These are phyloP conservation scores for Papilio demoleus DNA, from an alignment of 2,888 invertebrate species.

Conservation along the genomic window DNA sequence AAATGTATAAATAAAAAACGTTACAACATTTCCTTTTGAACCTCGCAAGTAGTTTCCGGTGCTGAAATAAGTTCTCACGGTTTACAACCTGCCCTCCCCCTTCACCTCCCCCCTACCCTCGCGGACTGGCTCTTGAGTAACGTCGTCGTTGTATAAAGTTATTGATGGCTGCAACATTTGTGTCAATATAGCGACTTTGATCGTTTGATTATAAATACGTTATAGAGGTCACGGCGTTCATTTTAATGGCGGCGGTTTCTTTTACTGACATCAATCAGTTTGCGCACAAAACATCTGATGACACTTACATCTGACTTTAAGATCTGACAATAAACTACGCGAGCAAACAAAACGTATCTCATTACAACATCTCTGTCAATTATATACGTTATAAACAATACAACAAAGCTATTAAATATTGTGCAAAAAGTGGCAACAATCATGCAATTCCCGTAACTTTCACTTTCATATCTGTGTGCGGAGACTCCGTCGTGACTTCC, in stretches of 20 bases:
- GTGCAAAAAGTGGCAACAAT: not conserved
- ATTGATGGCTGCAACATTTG: not conserved
- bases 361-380: too few species aligned
- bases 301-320: not conserved
- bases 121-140: not conserved
- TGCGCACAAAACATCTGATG: not conserved
- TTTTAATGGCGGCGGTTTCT: not conserved
- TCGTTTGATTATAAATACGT: not conserved
- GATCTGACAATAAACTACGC: not conserved
- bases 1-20: not conserved
- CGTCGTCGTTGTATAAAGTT: not conserved
- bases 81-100: not conserved
- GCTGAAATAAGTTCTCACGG: not conserved
- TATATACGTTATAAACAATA: too few species aligned
- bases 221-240: not conserved
- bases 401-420: too few species aligned
- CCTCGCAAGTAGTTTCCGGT: not conserved
- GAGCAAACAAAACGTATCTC: too few species aligned
- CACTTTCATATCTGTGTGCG: slow-evolving; percentile 21
- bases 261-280: not conserved
- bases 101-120: not conserved
- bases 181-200: not conserved
- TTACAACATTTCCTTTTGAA: not conserved
- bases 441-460: slow-evolving; percentile 16
- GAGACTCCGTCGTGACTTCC: not conserved